A percentile compares a stretch with the other conserved stretches of the same genome.
Conservation (phyloP, 2,797 vertebrate genomes). For the Momotus momota region DNA sequence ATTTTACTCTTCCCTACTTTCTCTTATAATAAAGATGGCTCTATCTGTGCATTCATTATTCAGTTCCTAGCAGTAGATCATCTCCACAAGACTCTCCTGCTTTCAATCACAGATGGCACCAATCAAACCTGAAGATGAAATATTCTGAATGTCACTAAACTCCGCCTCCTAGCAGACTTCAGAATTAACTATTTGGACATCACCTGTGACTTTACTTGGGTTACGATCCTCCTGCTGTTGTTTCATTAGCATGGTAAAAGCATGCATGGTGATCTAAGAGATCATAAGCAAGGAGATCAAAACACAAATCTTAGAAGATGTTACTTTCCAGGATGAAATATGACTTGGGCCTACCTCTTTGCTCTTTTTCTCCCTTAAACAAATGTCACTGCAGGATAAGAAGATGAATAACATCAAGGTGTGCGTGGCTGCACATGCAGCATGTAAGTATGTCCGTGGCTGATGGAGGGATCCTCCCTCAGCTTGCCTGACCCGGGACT, state of each 20-base stretch:
- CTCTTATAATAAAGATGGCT: neutral
- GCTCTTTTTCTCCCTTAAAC: neutral
- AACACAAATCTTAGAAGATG: neutral
- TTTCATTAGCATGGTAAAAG: neutral
- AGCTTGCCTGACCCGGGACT: rapidly evolving
- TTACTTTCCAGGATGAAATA: neutral
- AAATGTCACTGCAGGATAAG: neutral
- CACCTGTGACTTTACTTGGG: neutral
- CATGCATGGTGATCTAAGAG: neutral
- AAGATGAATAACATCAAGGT: neutral
- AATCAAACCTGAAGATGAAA: constrained; percentile 26
- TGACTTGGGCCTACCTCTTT: neutral
- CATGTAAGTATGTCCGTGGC: rapidly evolving
- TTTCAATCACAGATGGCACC: neutral
- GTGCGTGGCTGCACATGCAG: neutral
- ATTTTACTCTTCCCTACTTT: neutral
- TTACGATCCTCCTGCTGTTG: neutral
- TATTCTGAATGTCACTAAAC: neutral
- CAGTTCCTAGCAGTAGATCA: neutral
- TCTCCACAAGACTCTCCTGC: neutral
- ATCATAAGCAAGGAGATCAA: neutral
- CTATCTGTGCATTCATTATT: constrained; percentile 3
- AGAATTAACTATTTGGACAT: neutral
- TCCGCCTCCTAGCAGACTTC: neutral
- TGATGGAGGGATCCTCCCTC: neutral